These are phyloP conservation scores for Ceryle rudis DNA, from an alignment of 2,797 vertebrate species.

Conservation along the genomic window DNA sequence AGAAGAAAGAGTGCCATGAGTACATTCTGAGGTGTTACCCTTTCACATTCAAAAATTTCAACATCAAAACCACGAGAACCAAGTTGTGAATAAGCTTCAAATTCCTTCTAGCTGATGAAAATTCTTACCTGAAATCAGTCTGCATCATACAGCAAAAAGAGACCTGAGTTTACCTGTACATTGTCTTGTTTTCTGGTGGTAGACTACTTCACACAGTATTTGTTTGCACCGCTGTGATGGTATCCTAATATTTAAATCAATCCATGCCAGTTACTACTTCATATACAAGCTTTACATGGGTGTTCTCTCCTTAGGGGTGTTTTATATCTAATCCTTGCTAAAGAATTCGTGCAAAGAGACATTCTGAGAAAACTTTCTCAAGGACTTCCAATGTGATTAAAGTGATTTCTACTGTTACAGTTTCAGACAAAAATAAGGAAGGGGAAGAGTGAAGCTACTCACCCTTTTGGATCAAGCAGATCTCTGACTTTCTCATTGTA, in stretches of 20 bases:
- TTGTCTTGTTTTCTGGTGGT: neutral
- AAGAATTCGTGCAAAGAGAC: neutral
- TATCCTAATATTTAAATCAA: neutral
- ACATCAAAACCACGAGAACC: neutral
- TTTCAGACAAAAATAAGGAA: neutral
- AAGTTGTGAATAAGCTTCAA: neutral
- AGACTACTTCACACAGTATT: neutral
- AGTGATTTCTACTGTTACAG: neutral
- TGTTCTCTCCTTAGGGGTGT: neutral
- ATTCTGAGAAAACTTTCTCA: neutral
- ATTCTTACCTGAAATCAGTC: neutral
- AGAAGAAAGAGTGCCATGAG: neutral
- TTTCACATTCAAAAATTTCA: neutral
- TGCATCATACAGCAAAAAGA: neutral
- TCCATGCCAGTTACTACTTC: neutral
- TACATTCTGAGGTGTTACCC: neutral
- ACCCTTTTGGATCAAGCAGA: slow-evolving; percentile 98
- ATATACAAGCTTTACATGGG: neutral
- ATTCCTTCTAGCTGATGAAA: neutral
- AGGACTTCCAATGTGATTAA: neutral
- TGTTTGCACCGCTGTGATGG: neutral
- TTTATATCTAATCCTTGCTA: neutral
- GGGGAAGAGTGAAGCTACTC: slow-evolving; percentile 58
- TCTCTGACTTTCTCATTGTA: slow-evolving; percentile 99
- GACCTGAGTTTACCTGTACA: neutral